A percentile compares a stretch with the other conserved stretches of the same genome.
Evolutionary conservation across 2,113 vertebrate genomes (phyloP).

Genomic region (Protomyctophum bolini): DNA sequence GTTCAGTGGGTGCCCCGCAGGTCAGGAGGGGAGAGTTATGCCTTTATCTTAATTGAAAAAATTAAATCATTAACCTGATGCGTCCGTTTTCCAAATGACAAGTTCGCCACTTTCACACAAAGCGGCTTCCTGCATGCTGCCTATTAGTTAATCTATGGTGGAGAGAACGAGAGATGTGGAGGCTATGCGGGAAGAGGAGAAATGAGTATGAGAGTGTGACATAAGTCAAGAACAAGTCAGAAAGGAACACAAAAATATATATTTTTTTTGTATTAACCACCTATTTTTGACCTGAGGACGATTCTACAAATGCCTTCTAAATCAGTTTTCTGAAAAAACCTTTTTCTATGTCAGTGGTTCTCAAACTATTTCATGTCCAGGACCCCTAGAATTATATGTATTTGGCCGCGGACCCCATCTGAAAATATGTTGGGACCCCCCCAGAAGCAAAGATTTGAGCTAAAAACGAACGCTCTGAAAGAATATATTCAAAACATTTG

Average conservation of each 20-base stretch:
- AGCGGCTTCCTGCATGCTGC: conserved; percentile 25
- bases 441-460: no score
- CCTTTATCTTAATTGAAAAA: conserved; percentile 84
- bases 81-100: conserved; percentile 66
- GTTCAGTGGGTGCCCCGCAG: conserved; percentile 69
- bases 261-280: no score
- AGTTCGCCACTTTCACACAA: conserved; percentile 48
- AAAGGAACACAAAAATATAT: conserved; percentile 3
- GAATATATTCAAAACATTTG: no score
- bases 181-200: conserved; percentile 9
- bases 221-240: conserved; percentile 31
- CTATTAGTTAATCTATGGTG: conserved; percentile 27
- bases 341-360: no score
- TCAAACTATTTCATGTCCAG: no score
- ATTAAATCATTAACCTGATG: conserved; percentile 82
- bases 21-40: conserved; percentile 69
- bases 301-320: no score
- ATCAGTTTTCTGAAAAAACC: no score
- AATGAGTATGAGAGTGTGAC: conserved; percentile 2
- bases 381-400: no score
- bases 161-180: conserved; percentile 20
- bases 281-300: not conserved
- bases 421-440: no score
- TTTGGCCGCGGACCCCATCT: no score
- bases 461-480: no score